These are phyloP conservation scores for Malthinus flaveolus DNA, from an alignment of 2,888 invertebrate species.

Conservation along the genomic window DNA sequence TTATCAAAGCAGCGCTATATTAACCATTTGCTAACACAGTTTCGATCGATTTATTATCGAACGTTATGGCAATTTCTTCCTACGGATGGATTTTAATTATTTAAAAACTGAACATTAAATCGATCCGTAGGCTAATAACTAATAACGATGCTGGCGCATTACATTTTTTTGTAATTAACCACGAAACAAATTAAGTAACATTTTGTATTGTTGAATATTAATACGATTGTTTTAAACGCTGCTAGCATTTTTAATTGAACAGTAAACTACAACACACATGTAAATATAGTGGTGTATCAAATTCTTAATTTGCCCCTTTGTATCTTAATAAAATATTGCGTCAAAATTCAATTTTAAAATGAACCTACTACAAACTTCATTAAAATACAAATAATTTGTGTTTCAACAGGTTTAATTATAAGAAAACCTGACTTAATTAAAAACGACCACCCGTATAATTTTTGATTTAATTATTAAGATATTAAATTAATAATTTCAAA, in stretches of 20 bases:
- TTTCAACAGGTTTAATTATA: too few relatives aligned
- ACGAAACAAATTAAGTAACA: background rate
- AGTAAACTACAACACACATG: slow-evolving; percentile 1
- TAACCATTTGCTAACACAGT: slow-evolving; percentile 1
- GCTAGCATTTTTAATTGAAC: slow-evolving; percentile 3
- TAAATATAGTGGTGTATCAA: background rate
- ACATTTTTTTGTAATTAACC: background rate
- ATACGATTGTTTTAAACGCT: background rate
- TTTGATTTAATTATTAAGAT: too few relatives aligned
- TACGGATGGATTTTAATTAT: background rate
- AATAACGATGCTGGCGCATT: slow-evolving; percentile 1
- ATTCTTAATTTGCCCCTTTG: background rate
- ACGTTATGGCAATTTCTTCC: slow-evolving; percentile 3
- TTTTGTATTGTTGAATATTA: slow-evolving; percentile 4
- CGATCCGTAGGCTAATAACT: background rate
- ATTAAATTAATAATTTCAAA: too few relatives aligned
- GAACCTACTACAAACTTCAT: too few relatives aligned
- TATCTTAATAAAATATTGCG: background rate
- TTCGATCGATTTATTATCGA: background rate
- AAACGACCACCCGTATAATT: too few relatives aligned
- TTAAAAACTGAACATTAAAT: background rate
- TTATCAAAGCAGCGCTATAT: slow-evolving; percentile 3
- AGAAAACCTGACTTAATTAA: too few relatives aligned
- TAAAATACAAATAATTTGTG: too few relatives aligned
- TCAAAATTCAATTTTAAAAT: too few relatives aligned